A percentile compares a stretch with the other conserved stretches of the same genome.
Evolutionary conservation across 2,888 invertebrate genomes (phyloP).

Genomic region (Eurytoma adleriae): DNA sequence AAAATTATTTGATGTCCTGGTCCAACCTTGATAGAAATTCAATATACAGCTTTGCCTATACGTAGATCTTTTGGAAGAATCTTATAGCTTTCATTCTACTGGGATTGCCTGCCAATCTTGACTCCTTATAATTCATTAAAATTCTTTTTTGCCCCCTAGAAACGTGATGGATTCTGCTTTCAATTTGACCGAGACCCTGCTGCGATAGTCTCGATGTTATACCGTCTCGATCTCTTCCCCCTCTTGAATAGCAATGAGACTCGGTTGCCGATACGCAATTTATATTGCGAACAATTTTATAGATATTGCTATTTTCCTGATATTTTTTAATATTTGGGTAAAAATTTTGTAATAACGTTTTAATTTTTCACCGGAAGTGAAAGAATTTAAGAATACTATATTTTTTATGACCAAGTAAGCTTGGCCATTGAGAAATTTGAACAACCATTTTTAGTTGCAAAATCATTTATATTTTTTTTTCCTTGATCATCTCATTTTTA

Average conservation of each 20-base stretch:
- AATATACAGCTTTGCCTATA: slow-evolving; percentile 10
- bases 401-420: too few relatives aligned
- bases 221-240: slow-evolving; percentile 63
- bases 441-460: too few relatives aligned
- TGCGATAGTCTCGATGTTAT: slow-evolving; percentile 66
- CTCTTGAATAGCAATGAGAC: slow-evolving; percentile 74
- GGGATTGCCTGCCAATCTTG: slow-evolving; percentile 67
- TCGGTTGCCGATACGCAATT: slow-evolving; percentile 60
- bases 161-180: slow-evolving; percentile 76
- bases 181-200: slow-evolving; percentile 74
- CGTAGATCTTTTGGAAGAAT: neutral
- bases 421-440: too few relatives aligned
- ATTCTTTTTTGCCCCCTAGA: slow-evolving; percentile 73
- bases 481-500: too few relatives aligned
- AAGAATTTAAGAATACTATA: too few relatives aligned
- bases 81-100: slow-evolving; percentile 62
- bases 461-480: too few relatives aligned
- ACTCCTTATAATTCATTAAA: slow-evolving; percentile 75
- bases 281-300: slow-evolving; percentile 50
- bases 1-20: too few relatives aligned
- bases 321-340: neutral
- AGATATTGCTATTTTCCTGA: neutral
- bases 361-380: neutral
- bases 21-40: neutral
- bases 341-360: neutral